These are phyloP conservation scores for Tubulanus polymorphus DNA, from an alignment of 2,888 invertebrate genomes.

Conservation along the genomic window DNA sequence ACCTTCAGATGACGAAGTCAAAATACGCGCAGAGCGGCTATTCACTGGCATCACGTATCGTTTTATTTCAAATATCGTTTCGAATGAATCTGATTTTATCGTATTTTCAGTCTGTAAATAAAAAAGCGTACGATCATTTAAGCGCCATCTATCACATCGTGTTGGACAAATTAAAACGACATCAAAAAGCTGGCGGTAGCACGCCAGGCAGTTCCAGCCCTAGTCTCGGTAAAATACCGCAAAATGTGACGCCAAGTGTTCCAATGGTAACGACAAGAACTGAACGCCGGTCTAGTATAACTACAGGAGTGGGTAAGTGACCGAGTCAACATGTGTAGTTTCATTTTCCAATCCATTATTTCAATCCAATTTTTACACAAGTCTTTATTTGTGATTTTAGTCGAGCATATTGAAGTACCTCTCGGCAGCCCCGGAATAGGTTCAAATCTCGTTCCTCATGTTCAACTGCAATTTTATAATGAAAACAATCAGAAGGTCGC, in stretches of 20 bases:
- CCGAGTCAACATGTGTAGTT: neutral
- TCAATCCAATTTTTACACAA: neutral
- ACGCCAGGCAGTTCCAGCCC: constrained; percentile 18
- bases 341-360: neutral
- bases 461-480: constrained; percentile 37
- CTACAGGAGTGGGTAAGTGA: constrained; percentile 54
- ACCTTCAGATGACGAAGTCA: too few species aligned
- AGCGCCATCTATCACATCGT: constrained; percentile 90
- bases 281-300: constrained; percentile 55
- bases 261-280: constrained; percentile 50
- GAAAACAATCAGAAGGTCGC: constrained; percentile 30
- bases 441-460: constrained; percentile 34
- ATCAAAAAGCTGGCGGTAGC: constrained; percentile 37
- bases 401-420: constrained; percentile 46
- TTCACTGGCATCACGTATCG: too few species aligned
- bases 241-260: constrained; percentile 24
- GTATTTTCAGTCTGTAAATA: constrained; percentile 68
- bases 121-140: constrained; percentile 84
- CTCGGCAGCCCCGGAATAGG: too few species aligned
- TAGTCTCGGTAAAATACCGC: constrained; percentile 29
- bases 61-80: too few species aligned
- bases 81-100: too few species aligned
- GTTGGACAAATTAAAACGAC: constrained; percentile 61
- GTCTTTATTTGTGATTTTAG: constrained; percentile 29
- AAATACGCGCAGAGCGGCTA: too few species aligned